Percentiles rank a stretch among this genome's conserved stretches.
Evolutionary conservation across 2,797 vertebrate species (phyloP).

Genomic region (Kryptolebias ocellatus): DNA sequence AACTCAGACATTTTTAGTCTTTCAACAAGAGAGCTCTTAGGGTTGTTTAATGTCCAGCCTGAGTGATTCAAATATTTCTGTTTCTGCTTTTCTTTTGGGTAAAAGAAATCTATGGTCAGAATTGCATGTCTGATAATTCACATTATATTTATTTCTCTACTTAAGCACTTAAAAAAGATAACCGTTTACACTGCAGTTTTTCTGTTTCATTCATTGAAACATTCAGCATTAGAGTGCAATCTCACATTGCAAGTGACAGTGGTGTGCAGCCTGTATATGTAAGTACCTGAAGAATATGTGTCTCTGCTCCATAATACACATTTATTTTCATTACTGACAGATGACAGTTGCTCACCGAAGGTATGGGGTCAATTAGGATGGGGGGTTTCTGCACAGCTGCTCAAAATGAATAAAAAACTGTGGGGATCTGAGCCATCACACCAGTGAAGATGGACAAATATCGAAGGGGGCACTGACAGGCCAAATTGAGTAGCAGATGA

Average conservation of each 20-base stretch:
- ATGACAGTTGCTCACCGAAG: constrained; percentile 71
- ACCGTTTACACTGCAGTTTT: constrained; percentile 4
- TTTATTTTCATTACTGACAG: constrained; percentile 80
- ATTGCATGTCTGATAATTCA: neutral
- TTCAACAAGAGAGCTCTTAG: neutral
- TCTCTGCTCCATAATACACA: constrained; percentile 62
- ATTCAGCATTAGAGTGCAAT: constrained; percentile 15
- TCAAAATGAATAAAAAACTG: constrained; percentile 49
- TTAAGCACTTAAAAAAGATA: neutral
- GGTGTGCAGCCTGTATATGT: constrained; percentile 26
- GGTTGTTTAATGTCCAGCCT: neutral
- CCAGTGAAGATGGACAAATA: constrained; percentile 72
- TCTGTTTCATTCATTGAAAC: constrained; percentile 16
- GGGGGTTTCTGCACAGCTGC: constrained; percentile 59
- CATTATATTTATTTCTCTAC: neutral
- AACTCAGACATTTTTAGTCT: neutral
- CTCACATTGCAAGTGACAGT: constrained; percentile 47
- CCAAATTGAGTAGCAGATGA: constrained; percentile 62
- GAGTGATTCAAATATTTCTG: neutral
- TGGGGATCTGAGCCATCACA: constrained; percentile 60
- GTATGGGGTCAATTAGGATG: constrained; percentile 71
- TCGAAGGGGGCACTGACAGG: constrained; percentile 56
- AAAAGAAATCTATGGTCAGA: neutral
- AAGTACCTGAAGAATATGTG: constrained; percentile 58
- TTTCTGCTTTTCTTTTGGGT: neutral